phyloP scores from a whole-genome alignment of 2,113 vertebrate species.

The Heterochromis multidens region DNA sequence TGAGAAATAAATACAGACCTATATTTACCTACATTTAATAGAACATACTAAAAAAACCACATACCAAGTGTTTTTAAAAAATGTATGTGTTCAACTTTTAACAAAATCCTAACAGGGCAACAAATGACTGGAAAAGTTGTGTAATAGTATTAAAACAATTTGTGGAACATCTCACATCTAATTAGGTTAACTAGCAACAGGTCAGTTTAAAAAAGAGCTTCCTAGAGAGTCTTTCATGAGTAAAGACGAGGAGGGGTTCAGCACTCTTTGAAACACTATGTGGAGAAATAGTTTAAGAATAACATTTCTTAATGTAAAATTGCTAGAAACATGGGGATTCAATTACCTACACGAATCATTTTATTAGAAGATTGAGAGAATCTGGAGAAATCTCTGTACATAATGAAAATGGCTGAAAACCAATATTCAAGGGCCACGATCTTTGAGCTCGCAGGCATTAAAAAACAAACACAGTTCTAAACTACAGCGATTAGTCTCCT shows the following conservation, averaged over 20 bases:
- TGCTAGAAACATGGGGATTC: not conserved
- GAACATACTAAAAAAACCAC: not conserved
- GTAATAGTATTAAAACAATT: not conserved
- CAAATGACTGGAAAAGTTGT: not conserved
- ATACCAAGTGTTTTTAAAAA: not conserved
- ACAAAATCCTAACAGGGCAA: not conserved
- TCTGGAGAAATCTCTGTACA: not conserved
- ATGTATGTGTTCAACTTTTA: not conserved
- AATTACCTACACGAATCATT: not conserved
- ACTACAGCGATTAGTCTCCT: not conserved
- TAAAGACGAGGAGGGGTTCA: not conserved
- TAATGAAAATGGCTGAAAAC: not conserved
- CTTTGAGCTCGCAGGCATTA: not conserved
- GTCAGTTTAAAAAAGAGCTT: not conserved
- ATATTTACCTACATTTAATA: not conserved
- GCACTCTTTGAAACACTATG: not conserved
- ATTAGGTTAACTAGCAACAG: not conserved
- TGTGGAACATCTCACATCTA: not conserved
- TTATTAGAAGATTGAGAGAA: not conserved
- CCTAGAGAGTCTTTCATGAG: not conserved
- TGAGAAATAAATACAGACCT: not conserved
- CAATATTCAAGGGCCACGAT: rapidly evolving
- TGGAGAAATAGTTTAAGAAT: not conserved
- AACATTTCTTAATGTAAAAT: not conserved
- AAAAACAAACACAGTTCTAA: not conserved